Conservation (phyloP, 2,888 invertebrate genomes). For the Parnassius smintheus region DNA sequence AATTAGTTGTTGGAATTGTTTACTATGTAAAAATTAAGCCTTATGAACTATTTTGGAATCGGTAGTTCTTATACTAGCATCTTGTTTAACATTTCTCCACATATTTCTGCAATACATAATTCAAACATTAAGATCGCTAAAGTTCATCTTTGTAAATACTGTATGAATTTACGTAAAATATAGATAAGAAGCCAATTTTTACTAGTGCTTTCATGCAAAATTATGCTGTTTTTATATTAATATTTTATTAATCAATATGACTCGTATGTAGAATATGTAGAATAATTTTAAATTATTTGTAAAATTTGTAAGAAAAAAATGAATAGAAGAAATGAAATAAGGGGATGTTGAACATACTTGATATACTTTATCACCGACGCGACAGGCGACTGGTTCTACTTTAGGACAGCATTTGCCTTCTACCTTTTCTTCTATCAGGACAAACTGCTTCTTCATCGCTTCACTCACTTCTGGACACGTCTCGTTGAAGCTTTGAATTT, state of each 20-base stretch:
- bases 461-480: slow-evolving; percentile 69
- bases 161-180: not conserved
- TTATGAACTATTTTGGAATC: no score
- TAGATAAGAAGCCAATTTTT: not conserved
- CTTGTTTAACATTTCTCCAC: slow-evolving; percentile 98
- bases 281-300: no score
- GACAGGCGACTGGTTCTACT: slow-evolving; percentile 75
- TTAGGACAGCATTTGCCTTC: slow-evolving; percentile 79
- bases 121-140: slow-evolving; percentile 44
- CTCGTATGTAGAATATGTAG: no score
- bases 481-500: slow-evolving; percentile 73
- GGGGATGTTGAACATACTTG: slow-evolving; percentile 43
- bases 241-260: not conserved
- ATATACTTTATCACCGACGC: slow-evolving; percentile 65
- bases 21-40: no score
- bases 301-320: no score
- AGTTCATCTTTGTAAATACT: not conserved
- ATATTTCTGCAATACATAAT: slow-evolving; percentile 89
- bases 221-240: slow-evolving; percentile 36
- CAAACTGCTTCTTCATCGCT: slow-evolving; percentile 64
- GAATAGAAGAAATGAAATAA: no score
- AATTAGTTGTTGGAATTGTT: no score
- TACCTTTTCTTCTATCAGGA: slow-evolving; percentile 60
- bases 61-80: slow-evolving; percentile 95
- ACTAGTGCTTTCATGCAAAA: slow-evolving; percentile 49